Evolutionary conservation across 2,888 invertebrate species (phyloP), one percentile per base, ranked within the genome.

Genomic region (Caprella mutica): DNA sequence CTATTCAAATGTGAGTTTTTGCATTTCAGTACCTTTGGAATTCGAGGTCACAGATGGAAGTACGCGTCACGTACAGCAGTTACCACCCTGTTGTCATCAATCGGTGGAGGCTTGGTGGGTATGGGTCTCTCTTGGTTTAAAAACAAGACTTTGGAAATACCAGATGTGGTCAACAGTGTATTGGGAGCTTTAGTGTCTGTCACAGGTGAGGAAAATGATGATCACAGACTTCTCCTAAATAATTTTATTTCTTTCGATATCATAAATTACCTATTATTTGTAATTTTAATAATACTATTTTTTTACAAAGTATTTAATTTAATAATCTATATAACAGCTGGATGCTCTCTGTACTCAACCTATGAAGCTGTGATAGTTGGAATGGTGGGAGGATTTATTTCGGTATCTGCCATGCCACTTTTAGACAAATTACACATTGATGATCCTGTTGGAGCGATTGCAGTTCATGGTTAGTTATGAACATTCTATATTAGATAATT

Each of bases 341-440:
- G 89, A 0, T 90, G 90, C 68, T 89, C 86, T 70, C 75, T 92
- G 2, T 90, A 85, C 72, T 79, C 80, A 54, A 83, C 87, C 0
- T 90, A 90, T 89, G 91, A 92, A 70, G 80, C 91, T 0, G 71
- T 92, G 5, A 61, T 91, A 0, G 83, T 93, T 50, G 93, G 93
- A 0, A 74, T 80, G 42, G 74, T 91, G 8, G 93, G 93, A 0
- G 86, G 83, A 0, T 72, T 82, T 3, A 74, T 91, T 29, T 82
- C 85, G 2, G 84, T 86, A 27, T 67, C 78, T 1, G 75, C 80
- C 0, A 83, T 84, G 73, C 86, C 86, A 0, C 69, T 89, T 12
- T 80, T 92, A 65, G 89, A 91, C 72, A 79, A 75, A 70, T 69
- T 87, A 62, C 80, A 81, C 9, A 81, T 93, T 1, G 93, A 93